Conservation (phyloP, 1,140 invertebrate species). For the Dendrolimus kikuchii region DNA sequence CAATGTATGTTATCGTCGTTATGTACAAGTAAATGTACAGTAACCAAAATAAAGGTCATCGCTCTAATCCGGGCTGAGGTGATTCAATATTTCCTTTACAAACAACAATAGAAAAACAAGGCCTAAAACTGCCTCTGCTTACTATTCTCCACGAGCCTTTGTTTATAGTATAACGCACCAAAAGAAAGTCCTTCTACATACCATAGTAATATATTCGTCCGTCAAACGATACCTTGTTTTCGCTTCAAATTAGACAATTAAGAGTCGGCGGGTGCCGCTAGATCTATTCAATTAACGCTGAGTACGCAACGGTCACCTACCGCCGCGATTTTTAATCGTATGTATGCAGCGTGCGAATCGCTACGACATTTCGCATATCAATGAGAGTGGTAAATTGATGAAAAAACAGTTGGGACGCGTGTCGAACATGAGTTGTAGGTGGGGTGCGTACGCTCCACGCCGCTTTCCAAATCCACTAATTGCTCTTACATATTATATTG, state of each 20-base stretch:
- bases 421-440: conserved; percentile 21
- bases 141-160: conserved; percentile 44
- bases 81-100: conserved; percentile 15
- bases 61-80: conserved; percentile 8
- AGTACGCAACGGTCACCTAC: conserved; percentile 59
- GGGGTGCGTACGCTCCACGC: too few relatives aligned
- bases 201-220: conserved; percentile 62
- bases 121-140: conserved; percentile 32
- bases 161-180: conserved; percentile 43
- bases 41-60: conserved; percentile 2
- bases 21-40: neutral
- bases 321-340: conserved; percentile 67
- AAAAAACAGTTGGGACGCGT: conserved; percentile 48
- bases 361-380: conserved; percentile 63
- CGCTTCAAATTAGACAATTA: conserved; percentile 71
- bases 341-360: conserved; percentile 63
- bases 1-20: neutral
- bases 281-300: conserved; percentile 69
- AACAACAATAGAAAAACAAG: conserved; percentile 28
- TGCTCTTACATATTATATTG: too few relatives aligned
- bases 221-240: conserved; percentile 60
- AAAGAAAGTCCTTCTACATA: conserved; percentile 68
- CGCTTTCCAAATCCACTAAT: too few relatives aligned
- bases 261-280: conserved; percentile 51
- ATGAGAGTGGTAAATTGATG: conserved; percentile 57